Evolutionary conservation across 2,113 vertebrate species (phyloP), one percentile per base, ranked within the genome.

Genomic region (Eurystomus gularis): DNA sequence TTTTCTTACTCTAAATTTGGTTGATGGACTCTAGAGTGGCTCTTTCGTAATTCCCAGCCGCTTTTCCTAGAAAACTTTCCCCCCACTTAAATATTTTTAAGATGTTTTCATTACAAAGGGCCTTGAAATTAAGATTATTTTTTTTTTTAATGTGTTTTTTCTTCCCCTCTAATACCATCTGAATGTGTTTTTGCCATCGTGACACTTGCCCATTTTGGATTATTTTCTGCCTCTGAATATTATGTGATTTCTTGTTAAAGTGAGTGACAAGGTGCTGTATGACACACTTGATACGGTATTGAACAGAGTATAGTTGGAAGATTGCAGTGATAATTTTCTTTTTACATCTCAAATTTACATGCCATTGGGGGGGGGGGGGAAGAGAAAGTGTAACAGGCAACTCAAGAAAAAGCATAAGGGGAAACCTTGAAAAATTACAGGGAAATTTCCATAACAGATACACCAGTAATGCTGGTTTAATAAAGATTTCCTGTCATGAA

Each of bases 371-470:
- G 10, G 9, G 58, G 21, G 5, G 8, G 3, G 3, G 3, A 1
- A 8, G 17, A 39, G 42, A 39, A 44, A 39, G 12, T 21, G 29
- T 84, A 91, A 57, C 60, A 84, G 66, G 51, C 90, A 87, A 71
- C 66, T 95, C 54, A 60, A 92, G 81, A 90, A 92, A 94, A 82
- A 86, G 26, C 88, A 97, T 87, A 92, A 90, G 86, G 96, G 93
- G 93, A 95, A 98, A 95, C 66, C 96, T 94, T 94, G 94, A 97
- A 97, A 97, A 98, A 96, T 98, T 97, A 97, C 82, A 96, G 92
- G 73, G 97, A 98, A 98, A 98, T 97, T 98, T 98, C 97, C 96
- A 96, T 97, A 98, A 97, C 96, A 98, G 96, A 98, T 95, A 97
- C 95, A 96, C 96, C 82, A 97, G 91, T 97, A 97, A 96, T 95